Conservation (phyloP, 2,888 invertebrate genomes). For the Mellilla xanthometata region DNA sequence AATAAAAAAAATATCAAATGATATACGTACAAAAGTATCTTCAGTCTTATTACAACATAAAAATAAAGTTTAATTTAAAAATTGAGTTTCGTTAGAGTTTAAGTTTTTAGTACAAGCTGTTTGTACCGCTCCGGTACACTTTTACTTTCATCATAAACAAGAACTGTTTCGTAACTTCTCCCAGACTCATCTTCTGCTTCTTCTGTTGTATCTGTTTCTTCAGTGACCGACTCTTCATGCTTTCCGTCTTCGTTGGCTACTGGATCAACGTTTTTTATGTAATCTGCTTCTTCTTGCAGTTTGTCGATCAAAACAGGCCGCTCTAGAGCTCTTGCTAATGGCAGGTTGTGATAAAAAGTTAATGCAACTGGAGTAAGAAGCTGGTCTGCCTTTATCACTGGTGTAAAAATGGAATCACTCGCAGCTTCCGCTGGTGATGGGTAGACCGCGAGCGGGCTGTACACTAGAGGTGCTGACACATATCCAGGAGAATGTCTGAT, state of each 20-base stretch:
- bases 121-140: background rate
- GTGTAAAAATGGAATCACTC: slow-evolving; percentile 40
- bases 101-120: background rate
- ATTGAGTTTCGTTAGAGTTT: too few species aligned
- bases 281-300: slow-evolving; percentile 37
- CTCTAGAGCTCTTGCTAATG: slow-evolving; percentile 60
- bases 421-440: slow-evolving; percentile 34
- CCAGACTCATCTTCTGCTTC: slow-evolving; percentile 5
- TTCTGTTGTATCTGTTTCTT: background rate
- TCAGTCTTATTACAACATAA: too few species aligned
- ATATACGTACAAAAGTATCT: too few species aligned
- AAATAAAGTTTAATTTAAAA: too few species aligned
- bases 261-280: slow-evolving; percentile 15
- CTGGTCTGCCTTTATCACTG: slow-evolving; percentile 46
- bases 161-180: slow-evolving; percentile 1
- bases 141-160: slow-evolving; percentile 4
- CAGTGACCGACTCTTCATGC: slow-evolving; percentile 1
- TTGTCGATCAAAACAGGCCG: slow-evolving; percentile 57
- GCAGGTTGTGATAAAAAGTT: slow-evolving; percentile 61
- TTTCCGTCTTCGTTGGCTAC: slow-evolving; percentile 11
- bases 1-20: too few species aligned
- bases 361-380: slow-evolving; percentile 59
- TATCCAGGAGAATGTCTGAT: slow-evolving; percentile 59
- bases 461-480: slow-evolving; percentile 52
- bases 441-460: slow-evolving; percentile 49